Evolutionary conservation across 2,797 vertebrate species (phyloP).

Genomic region (Spinibarbus caldwelli): DNA sequence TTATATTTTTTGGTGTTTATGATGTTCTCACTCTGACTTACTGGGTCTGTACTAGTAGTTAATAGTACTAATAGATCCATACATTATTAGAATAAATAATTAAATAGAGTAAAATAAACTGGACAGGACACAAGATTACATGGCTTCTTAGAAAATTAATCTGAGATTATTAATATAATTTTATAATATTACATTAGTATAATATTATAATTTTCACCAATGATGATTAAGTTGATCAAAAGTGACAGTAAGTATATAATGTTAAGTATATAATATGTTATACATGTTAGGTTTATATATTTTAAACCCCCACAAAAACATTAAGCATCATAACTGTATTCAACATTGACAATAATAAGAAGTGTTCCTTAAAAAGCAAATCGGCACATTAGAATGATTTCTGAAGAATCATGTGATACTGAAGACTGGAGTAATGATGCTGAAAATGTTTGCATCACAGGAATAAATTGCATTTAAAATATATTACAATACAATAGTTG

Average conservation of each 20-base stretch:
- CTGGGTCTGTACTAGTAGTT: background rate
- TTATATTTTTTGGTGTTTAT: background rate
- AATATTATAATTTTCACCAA: no score
- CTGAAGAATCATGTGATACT: background rate
- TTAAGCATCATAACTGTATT: background rate
- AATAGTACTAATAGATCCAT: background rate
- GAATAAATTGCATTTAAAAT: background rate
- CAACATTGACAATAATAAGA: background rate
- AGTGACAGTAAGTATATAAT: no score
- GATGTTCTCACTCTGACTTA: background rate
- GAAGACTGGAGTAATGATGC: no score
- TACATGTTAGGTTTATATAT: no score
- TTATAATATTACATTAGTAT: no score
- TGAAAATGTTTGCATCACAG: background rate
- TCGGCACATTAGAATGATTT: background rate
- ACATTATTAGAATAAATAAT: background rate
- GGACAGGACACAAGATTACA: background rate
- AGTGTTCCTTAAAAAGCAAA: background rate
- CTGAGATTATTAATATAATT: no score
- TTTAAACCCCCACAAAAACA: no score
- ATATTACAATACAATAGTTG: background rate
- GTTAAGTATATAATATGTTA: no score
- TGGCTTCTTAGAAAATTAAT: background rate
- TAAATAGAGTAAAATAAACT: background rate
- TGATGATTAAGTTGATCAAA: no score